Conservation (phyloP, 2,797 vertebrate species). For the Galago senegalensis region DNA sequence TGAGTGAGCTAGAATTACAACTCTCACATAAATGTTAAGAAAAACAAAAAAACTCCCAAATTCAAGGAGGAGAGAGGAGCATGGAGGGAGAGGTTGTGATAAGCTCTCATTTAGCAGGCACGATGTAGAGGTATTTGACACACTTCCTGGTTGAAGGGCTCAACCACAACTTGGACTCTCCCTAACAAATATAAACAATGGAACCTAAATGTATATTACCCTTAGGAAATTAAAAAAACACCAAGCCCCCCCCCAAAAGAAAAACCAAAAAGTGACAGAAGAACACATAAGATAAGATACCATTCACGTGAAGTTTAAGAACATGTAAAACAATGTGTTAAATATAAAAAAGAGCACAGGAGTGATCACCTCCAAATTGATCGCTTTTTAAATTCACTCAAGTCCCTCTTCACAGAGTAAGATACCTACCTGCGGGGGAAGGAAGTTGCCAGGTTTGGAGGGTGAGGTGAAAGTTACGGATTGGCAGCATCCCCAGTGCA, state of each 20-base stretch:
- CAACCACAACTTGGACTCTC: too few relatives aligned
- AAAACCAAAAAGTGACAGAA: background rate
- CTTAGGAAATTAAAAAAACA: too few relatives aligned
- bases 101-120: too few relatives aligned
- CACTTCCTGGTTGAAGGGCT: too few relatives aligned
- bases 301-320: background rate
- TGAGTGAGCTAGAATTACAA: background rate
- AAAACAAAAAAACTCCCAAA: background rate
- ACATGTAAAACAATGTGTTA: background rate
- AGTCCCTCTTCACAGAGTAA: background rate
- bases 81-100: too few relatives aligned
- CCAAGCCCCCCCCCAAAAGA: too few relatives aligned
- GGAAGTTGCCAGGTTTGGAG: background rate
- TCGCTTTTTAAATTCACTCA: background rate
- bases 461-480: background rate
- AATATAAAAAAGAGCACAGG: background rate
- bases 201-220: too few relatives aligned
- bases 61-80: too few relatives aligned
- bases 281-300: background rate
- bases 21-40: conserved; percentile 13
- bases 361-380: background rate
- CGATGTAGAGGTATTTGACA: too few relatives aligned
- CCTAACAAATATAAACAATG: too few relatives aligned
- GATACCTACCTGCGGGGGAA: background rate
- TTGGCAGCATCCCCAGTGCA: background rate